A percentile compares a stretch with the other conserved stretches of the same genome.
These are phyloP conservation scores for Callosobruchus maculatus DNA, from an alignment of 2,888 invertebrate genomes.

Conservation along the genomic window DNA sequence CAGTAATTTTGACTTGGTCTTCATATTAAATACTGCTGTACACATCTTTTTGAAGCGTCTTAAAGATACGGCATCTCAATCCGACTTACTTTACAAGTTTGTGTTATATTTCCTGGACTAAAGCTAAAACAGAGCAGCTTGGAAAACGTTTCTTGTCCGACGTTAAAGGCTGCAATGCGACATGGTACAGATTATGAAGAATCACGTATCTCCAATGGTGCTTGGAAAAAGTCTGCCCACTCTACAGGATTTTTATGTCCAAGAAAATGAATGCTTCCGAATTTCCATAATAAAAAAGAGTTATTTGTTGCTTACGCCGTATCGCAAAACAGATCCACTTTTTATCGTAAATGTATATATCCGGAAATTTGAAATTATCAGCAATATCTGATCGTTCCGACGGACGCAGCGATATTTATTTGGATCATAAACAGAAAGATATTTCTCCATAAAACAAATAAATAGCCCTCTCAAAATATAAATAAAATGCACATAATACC, in stretches of 20 bases:
- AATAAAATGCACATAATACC: conserved; percentile 21
- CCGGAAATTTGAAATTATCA: conserved; percentile 19
- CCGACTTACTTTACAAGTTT: no score
- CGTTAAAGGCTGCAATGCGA: no score
- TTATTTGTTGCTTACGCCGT: neutral
- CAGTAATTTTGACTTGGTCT: no score
- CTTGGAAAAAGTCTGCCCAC: neutral
- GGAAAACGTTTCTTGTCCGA: no score
- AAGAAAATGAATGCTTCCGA: neutral
- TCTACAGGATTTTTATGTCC: neutral
- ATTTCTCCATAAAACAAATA: conserved; percentile 22
- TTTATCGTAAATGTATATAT: conserved; percentile 17
- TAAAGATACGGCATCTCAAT: no score
- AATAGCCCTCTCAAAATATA: conserved; percentile 15
- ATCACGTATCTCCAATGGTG: neutral
- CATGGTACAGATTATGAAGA: neutral
- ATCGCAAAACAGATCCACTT: neutral
- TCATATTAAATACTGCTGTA: no score
- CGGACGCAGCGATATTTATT: conserved; percentile 13
- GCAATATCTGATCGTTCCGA: conserved; percentile 15
- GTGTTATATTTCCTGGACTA: no score
- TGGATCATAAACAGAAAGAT: conserved; percentile 22
- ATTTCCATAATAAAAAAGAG: neutral
- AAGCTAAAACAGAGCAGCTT: no score
- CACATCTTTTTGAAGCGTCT: no score